Conservation (phyloP, 2,888 invertebrate species). For the Gari tellinella region DNA sequence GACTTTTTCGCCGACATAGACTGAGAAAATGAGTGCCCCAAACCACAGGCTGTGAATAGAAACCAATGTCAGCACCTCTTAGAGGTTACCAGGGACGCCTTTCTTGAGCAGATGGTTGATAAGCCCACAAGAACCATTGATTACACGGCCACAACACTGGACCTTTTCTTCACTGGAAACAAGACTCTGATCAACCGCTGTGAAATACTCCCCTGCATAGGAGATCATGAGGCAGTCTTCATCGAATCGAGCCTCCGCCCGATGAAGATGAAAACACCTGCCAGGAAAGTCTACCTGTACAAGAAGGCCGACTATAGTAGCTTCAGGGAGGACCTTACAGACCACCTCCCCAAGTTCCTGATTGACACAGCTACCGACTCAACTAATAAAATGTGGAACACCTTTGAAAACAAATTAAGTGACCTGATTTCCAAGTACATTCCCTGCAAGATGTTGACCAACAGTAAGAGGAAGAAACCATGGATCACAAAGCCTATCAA, state of each 20-base stretch:
- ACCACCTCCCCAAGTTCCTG: background rate
- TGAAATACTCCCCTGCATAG: conserved; percentile 20
- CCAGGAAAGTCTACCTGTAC: conserved; percentile 29
- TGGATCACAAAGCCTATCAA: conserved; percentile 33
- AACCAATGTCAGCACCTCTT: conserved; percentile 22
- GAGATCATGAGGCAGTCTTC: conserved; percentile 31
- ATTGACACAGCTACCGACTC: background rate
- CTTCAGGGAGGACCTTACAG: conserved; percentile 14
- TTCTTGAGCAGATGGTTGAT: conserved; percentile 26
- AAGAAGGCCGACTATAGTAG: conserved; percentile 22
- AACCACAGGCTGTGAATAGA: background rate
- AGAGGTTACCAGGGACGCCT: conserved; percentile 14
- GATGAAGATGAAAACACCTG: conserved; percentile 17
- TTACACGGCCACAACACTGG: conserved; percentile 10
- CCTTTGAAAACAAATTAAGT: conserved; percentile 22
- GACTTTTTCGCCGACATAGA: conserved; percentile 20
- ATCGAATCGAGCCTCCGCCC: conserved; percentile 25
- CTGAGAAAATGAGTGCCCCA: conserved; percentile 8
- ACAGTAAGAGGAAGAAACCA: conserved; percentile 21
- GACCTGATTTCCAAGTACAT: conserved; percentile 17
- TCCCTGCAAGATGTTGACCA: conserved; percentile 29
- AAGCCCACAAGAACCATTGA: conserved; percentile 27
- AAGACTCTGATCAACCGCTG: conserved; percentile 6
- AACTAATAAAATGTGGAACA: background rate
- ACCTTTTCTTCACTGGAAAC: conserved; percentile 41